Base-by-base conservation (phyloP, 2,113 vertebrate genomes). In the Semicossyphus pulcher region DNA sequence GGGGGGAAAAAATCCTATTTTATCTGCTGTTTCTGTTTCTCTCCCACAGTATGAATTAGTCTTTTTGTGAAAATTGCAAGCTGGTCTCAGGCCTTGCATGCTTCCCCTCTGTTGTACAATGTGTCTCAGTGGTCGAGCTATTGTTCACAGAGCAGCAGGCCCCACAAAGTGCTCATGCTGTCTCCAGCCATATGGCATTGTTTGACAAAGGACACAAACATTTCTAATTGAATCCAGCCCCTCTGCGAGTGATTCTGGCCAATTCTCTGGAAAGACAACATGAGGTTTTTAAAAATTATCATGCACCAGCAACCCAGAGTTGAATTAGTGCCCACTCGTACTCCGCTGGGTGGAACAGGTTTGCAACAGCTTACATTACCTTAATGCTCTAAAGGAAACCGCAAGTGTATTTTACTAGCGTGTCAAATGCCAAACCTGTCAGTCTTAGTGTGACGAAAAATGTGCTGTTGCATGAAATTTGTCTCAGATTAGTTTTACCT, bases 191-290 rank as follows among this genome's bases (percentile, higher is more conserved):
- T 90, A 92, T 94, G 91, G 92, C 90, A 89, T 85, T 89, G 86
- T 80, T 91, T 89, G 88, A 92, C 91, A 89, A 89, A 91, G 85
- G 89, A 92, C 85, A 92, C 88, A 93, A 92, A 91, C 91, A 92
- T 89, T 89, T 87, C 63, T 92, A 92, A 94, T 92, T 89, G 88
- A 88, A 90, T 85, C 90, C 91, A 92, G 92, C 65, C 76, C 53
- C 68, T 67, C 61, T 83, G 67, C 61, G 78, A 87, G 81, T 23
- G 71, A 83, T 85, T 77, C 80, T 59, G 42, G 68, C 84, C 84
- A 90, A 70, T 80, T 87, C 77, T 85, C 76, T 42, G 72, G 58
- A 84, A 83, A 84, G 78, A 47, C 84, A 76, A 63, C 80, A 59
- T 82, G 83, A 81, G 81, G 77, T 88, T 73, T 83, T 81, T 51